Percentiles rank a stretch among this genome's conserved stretches.
Evolutionary conservation across 1,140 invertebrate species (phyloP).

Genomic region (Amphibalanus amphitrite): DNA sequence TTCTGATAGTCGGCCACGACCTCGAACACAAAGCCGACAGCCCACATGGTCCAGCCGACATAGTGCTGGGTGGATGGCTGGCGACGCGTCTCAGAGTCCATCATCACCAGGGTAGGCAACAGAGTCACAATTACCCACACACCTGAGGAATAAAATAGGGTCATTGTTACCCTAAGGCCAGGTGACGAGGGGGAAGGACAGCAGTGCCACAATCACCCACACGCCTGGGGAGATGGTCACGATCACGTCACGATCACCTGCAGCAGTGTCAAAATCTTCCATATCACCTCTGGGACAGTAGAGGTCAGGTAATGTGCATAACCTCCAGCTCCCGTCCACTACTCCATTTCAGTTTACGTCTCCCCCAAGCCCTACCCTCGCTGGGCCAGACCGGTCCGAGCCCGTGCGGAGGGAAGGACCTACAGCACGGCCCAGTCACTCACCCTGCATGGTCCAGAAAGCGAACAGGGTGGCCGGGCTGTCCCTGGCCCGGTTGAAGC

Average conservation of each 20-base stretch:
- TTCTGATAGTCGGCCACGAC: constrained; percentile 82
- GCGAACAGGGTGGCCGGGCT: constrained; percentile 23
- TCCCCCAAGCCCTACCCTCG: not conserved
- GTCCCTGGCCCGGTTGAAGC: constrained; percentile 25
- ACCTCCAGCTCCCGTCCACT: too few relatives aligned
- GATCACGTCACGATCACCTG: not conserved
- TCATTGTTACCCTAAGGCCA: not conserved
- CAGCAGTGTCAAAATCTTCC: not conserved
- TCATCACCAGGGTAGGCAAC: constrained; percentile 27
- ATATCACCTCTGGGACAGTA: not conserved
- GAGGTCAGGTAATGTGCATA: too few relatives aligned
- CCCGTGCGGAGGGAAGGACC: not conserved
- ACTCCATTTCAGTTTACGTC: not conserved
- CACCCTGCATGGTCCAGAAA: constrained; percentile 30
- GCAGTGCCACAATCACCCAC: constrained; percentile 10
- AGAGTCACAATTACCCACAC: constrained; percentile 25
- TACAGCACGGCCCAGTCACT: not conserved
- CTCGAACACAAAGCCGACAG: constrained; percentile 64
- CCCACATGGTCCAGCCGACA: constrained; percentile 61
- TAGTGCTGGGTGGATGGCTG: constrained; percentile 36
- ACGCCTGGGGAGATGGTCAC: constrained; percentile 6
- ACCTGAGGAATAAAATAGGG: constrained; percentile 13
- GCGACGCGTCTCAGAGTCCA: constrained; percentile 14
- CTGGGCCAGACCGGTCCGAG: not conserved
- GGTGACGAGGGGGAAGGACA: too few relatives aligned